Percentiles rank a stretch among this genome's conserved stretches.
Evolutionary conservation across 2,113 vertebrate genomes (phyloP).

Genomic region (Antennarius striatus): DNA sequence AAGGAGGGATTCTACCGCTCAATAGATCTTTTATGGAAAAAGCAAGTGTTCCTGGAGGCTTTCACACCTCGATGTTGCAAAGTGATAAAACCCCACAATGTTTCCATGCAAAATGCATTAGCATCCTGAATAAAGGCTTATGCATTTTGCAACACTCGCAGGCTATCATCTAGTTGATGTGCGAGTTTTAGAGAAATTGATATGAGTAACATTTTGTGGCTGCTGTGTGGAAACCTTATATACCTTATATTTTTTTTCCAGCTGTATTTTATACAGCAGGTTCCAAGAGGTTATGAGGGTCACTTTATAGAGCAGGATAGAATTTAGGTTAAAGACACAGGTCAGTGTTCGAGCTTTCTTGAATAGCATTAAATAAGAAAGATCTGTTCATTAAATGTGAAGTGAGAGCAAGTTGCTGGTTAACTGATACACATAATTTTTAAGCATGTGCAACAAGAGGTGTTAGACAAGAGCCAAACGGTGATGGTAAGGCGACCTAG

Average conservation of each 20-base stretch:
- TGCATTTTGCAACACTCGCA: slow-evolving; percentile 14
- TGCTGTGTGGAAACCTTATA: not conserved
- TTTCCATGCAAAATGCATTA: slow-evolving; percentile 25
- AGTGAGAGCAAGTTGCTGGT: not conserved
- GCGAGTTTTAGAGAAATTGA: slow-evolving; percentile 4
- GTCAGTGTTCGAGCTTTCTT: not conserved
- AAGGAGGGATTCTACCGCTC: slow-evolving; percentile 3
- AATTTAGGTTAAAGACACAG: not conserved
- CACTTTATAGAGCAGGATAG: not conserved
- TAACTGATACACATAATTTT: not conserved
- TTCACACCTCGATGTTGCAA: slow-evolving; percentile 36
- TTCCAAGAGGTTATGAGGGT: not conserved
- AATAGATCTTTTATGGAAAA: slow-evolving; percentile 42
- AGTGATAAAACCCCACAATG: slow-evolving; percentile 37
- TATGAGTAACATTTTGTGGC: not conserved
- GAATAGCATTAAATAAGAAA: not conserved
- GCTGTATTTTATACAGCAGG: not conserved
- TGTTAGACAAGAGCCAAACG: no score
- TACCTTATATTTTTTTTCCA: slow-evolving; percentile 1
- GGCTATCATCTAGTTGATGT: not conserved
- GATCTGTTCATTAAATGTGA: not conserved
- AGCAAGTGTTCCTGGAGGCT: slow-evolving; percentile 27
- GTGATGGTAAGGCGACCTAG: no score
- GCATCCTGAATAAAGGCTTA: slow-evolving; percentile 14
- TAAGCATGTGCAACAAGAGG: no score